phyloP scores from a whole-genome alignment of 2,797 vertebrate species.

The Semaprochilodus insignis region DNA sequence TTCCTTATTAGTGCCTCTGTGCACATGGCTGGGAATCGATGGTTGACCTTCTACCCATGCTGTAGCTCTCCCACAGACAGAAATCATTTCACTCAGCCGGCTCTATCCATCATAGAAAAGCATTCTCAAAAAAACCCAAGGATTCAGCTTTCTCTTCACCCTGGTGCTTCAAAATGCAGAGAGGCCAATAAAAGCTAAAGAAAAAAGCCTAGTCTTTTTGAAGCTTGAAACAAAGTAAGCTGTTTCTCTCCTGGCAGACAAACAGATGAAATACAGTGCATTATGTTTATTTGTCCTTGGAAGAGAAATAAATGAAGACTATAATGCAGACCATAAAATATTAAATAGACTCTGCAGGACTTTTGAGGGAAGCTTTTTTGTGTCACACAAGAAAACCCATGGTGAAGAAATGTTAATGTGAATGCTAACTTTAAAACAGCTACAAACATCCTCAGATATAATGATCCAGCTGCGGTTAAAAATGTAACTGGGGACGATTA shows the following conservation, averaged over 20 bases:
- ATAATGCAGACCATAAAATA: background rate
- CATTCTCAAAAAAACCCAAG: slow-evolving; percentile 8
- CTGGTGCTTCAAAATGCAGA: background rate
- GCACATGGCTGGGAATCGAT: slow-evolving; percentile 72
- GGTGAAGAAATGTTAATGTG: no score
- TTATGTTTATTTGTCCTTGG: background rate
- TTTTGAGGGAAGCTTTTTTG: background rate
- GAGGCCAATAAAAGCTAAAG: background rate
- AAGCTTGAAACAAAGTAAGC: background rate
- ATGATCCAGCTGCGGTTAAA: no score
- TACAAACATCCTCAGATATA: background rate
- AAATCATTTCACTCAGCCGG: slow-evolving; percentile 66
- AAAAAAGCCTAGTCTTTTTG: background rate
- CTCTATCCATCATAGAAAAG: slow-evolving; percentile 72
- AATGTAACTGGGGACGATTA: no score
- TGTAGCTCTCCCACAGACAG: slow-evolving; percentile 67
- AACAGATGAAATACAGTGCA: background rate
- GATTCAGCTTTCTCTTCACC: background rate
- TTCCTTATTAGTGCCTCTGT: slow-evolving; percentile 79
- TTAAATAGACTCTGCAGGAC: background rate
- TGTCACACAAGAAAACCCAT: background rate
- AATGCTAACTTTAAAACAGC: no score
- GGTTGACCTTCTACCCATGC: slow-evolving; percentile 73
- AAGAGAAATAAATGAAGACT: background rate
- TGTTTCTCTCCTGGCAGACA: background rate